Percentiles rank a stretch among this genome's conserved stretches.
Conservation (phyloP, 2,113 vertebrate species). For the Gymnocephalus cernua region DNA sequence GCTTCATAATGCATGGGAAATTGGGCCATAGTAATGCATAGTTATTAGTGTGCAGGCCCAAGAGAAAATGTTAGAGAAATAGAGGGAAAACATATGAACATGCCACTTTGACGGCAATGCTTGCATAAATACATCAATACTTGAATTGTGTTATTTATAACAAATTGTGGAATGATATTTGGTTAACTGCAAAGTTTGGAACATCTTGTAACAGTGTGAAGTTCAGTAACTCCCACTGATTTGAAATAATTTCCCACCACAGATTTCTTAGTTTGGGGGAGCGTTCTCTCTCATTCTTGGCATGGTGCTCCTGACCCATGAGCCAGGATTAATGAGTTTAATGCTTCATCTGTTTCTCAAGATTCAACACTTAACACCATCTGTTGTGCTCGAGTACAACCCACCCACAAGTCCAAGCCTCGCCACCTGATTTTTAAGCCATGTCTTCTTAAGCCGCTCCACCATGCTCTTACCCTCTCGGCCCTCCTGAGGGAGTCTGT, state of each 20-base stretch:
- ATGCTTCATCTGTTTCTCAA: constrained; percentile 72
- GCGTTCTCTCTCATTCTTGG: constrained; percentile 53
- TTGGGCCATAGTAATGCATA: constrained; percentile 11
- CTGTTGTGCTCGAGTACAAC: constrained; percentile 63
- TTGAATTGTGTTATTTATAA: not conserved
- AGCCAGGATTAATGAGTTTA: constrained; percentile 72
- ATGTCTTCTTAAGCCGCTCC: not conserved
- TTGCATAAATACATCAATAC: not conserved
- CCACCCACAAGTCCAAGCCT: constrained; percentile 39
- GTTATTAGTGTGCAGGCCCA: constrained; percentile 19
- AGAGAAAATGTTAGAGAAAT: constrained; percentile 32
- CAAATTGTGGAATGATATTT: not conserved
- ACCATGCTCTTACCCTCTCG: constrained; percentile 47
- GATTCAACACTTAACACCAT: constrained; percentile 69
- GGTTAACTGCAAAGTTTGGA: not conserved
- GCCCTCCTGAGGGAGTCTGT: constrained; percentile 60
- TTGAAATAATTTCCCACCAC: constrained; percentile 15
- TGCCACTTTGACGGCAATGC: not conserved
- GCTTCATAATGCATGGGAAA: constrained; percentile 6
- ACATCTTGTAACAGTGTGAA: not conserved
- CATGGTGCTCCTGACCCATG: constrained; percentile 58
- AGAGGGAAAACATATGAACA: not conserved
- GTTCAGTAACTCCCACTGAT: constrained; percentile 12
- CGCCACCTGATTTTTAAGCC: constrained; percentile 53
- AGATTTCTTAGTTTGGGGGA: constrained; percentile 31